A percentile compares a stretch with the other conserved stretches of the same genome.
phyloP scores from a whole-genome alignment of 2,113 vertebrate genomes.

The Leuciscus idus region DNA sequence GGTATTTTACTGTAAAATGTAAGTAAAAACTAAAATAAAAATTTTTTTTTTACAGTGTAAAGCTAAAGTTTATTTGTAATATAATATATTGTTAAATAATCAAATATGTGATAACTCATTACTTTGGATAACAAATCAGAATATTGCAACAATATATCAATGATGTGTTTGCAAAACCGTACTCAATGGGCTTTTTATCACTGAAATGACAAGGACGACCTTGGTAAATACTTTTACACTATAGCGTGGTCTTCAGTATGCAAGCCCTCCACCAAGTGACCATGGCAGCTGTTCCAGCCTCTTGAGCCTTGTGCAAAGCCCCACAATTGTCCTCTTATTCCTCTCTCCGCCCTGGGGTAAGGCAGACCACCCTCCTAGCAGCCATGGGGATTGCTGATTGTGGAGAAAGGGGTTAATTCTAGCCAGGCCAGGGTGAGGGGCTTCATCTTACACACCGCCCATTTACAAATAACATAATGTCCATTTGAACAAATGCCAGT shows the following conservation, averaged over 20 bases:
- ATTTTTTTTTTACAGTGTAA: not conserved
- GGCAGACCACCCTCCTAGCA: conserved; percentile 60
- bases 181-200: not conserved
- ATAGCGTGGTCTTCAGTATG: conserved; percentile 57
- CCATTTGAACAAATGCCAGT: conserved; percentile 43
- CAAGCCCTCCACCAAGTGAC: conserved; percentile 63
- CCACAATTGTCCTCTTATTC: conserved; percentile 45
- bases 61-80: not conserved
- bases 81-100: not conserved
- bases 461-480: conserved; percentile 61
- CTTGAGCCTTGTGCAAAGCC: conserved; percentile 42
- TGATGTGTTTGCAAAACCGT: not conserved
- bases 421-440: conserved; percentile 47
- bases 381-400: conserved; percentile 38
- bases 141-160: not conserved
- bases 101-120: not conserved
- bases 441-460: conserved; percentile 65
- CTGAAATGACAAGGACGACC: conserved; percentile 34
- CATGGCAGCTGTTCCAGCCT: conserved; percentile 72
- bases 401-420: conserved; percentile 30
- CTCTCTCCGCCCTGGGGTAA: conserved; percentile 36
- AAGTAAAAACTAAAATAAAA: too few relatives aligned
- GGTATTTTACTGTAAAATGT: not conserved
- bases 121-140: not conserved
- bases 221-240: conserved; percentile 55